These are phyloP conservation scores for Dicyrtomina minuta DNA, from an alignment of 2,888 invertebrate species.

Conservation along the genomic window DNA sequence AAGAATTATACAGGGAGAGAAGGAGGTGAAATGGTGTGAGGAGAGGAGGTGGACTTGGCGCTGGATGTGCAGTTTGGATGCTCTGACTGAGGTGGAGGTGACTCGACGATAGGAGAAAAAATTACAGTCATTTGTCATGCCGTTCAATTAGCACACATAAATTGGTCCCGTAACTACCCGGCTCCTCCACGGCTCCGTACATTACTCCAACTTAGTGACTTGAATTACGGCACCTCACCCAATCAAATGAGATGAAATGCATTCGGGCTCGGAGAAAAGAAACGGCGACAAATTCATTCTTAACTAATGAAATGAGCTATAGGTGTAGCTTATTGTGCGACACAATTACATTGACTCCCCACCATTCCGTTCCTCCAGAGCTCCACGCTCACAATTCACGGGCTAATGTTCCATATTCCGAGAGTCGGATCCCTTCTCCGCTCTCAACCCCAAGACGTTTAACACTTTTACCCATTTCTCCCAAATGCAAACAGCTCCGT, in stretches of 20 bases:
- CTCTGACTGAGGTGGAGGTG: neutral
- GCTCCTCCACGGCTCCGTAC: constrained; percentile 1
- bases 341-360: constrained; percentile 11
- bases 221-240: constrained; percentile 33
- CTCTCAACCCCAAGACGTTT: too few species aligned
- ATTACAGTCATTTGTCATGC: constrained; percentile 32
- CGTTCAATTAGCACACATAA: constrained; percentile 36
- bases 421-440: too few species aligned
- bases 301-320: constrained; percentile 35
- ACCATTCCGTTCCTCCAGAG: too few species aligned
- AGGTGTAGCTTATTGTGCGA: constrained; percentile 3
- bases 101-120: constrained; percentile 19
- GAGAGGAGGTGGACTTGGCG: too few species aligned
- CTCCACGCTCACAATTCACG: too few species aligned
- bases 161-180: constrained; percentile 23
- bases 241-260: constrained; percentile 35
- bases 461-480: too few species aligned
- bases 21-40: too few species aligned
- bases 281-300: constrained; percentile 28
- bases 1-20: neutral
- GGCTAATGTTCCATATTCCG: too few species aligned
- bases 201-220: constrained; percentile 29
- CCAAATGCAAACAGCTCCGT: too few species aligned
- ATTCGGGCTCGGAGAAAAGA: constrained; percentile 4
- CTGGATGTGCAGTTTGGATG: too few species aligned